Conservation (phyloP, 2,888 invertebrate genomes). For the Drosophila differens region DNA sequence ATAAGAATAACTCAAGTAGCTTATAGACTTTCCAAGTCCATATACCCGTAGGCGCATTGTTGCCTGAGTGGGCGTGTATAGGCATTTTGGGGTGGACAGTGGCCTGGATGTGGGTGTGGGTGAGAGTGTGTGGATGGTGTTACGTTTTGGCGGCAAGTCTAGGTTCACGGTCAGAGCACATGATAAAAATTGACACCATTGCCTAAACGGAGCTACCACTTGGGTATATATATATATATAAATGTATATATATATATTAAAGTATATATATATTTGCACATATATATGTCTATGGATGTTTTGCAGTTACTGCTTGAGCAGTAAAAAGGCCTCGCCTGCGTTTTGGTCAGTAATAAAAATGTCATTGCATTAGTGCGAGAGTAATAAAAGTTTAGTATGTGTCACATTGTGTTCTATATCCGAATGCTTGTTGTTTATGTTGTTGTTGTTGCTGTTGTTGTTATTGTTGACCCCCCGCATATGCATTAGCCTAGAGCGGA, state of each 20-base stretch:
- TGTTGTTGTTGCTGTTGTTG: background rate
- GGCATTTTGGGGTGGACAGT: background rate
- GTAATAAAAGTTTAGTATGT: slow-evolving; percentile 79
- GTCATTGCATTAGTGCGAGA: slow-evolving; percentile 73
- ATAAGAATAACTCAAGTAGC: background rate
- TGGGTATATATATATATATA: slow-evolving; percentile 3
- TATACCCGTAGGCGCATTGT: background rate
- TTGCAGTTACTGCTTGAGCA: slow-evolving; percentile 34
- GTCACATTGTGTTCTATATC: slow-evolving; percentile 68
- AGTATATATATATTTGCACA: background rate
- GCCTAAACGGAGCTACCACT: slow-evolving; percentile 19
- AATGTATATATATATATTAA: background rate
- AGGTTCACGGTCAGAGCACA: slow-evolving; percentile 67
- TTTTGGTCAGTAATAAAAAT: slow-evolving; percentile 76
- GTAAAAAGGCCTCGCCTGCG: slow-evolving; percentile 61
- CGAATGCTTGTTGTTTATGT: slow-evolving; percentile 30
- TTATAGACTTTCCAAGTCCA: background rate
- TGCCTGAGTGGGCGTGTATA: background rate
- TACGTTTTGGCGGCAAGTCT: slow-evolving; percentile 42
- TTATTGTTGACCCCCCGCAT: slow-evolving; percentile 31
- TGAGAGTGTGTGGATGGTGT: background rate
- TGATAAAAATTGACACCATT: slow-evolving; percentile 77
- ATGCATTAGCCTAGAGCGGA: slow-evolving; percentile 69
- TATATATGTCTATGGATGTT: slow-evolving; percentile 3
- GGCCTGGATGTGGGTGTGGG: background rate